These are phyloP conservation scores for Cheilosia grossa DNA, from an alignment of 2,888 invertebrate genomes.

Conservation along the genomic window DNA sequence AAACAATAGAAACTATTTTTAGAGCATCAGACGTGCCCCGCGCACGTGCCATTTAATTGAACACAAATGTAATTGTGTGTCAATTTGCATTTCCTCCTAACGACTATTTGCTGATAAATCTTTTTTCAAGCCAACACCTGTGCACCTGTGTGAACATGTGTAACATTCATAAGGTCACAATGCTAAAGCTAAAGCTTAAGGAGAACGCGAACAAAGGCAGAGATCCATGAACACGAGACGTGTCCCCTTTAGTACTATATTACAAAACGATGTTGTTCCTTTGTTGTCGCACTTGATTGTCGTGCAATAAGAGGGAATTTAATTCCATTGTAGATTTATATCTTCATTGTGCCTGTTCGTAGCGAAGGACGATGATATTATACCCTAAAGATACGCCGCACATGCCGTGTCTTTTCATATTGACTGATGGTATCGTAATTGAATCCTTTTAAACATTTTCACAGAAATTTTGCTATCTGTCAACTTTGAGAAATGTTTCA, in stretches of 20 bases:
- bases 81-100: neutral
- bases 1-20: neutral
- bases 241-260: neutral
- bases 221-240: neutral
- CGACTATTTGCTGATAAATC: slow-evolving; percentile 1
- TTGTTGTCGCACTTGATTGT: slow-evolving; percentile 3
- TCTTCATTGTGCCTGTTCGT: slow-evolving; percentile 10
- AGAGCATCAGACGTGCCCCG: neutral
- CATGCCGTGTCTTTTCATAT: neutral
- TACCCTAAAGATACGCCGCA: neutral
- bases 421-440: neutral
- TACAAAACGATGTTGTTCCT: neutral
- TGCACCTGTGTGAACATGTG: neutral
- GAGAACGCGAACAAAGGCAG: neutral
- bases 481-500: neutral
- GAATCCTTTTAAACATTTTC: slow-evolving; percentile 8
- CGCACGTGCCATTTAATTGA: slow-evolving; percentile 3
- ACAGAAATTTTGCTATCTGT: neutral
- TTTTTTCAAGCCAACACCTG: neutral
- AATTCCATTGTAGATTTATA: slow-evolving; percentile 14
- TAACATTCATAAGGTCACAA: slow-evolving; percentile 1
- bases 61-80: neutral
- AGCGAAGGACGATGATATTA: slow-evolving; percentile 2
- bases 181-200: neutral
- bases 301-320: slow-evolving; percentile 11